Evolutionary conservation across 53 echinoderm and acorn worm genomes (phyloP).

Genomic region (Stichopus horrens): DNA sequence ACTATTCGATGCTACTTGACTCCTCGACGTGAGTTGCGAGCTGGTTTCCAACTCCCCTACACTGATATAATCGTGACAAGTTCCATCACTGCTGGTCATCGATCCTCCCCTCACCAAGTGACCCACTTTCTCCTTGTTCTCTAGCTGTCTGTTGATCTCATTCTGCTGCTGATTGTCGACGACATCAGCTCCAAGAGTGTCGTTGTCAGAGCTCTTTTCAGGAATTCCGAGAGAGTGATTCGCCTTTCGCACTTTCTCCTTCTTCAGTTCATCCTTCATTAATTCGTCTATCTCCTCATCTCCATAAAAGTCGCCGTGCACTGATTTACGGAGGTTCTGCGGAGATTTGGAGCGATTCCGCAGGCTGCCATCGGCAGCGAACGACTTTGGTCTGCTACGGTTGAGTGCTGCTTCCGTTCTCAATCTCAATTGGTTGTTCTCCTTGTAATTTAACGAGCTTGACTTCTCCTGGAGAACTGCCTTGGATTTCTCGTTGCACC

Average conservation of each 20-base stretch:
- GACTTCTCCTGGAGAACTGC: constrained; percentile 17
- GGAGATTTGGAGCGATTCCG: constrained; percentile 22
- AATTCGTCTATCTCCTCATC: constrained; percentile 94
- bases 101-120: constrained; percentile 48
- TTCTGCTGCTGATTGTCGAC: constrained; percentile 17
- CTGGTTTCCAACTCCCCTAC: constrained; percentile 48
- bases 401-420: constrained; percentile 44
- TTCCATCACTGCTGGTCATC: constrained; percentile 41
- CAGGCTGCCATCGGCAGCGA: constrained; percentile 22
- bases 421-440: constrained; percentile 38
- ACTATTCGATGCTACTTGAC: not conserved
- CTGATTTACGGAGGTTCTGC: constrained; percentile 35
- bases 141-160: constrained; percentile 42
- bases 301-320: constrained; percentile 75
- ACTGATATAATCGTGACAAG: constrained; percentile 39
- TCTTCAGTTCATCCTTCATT: constrained; percentile 74
- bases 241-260: constrained; percentile 51
- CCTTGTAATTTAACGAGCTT: constrained; percentile 58
- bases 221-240: constrained; percentile 12
- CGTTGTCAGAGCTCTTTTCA: not conserved
- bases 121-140: constrained; percentile 1
- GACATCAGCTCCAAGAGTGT: not conserved
- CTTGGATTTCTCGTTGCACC: constrained; percentile 17
- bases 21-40: constrained; percentile 14
- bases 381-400: constrained; percentile 44